Evolutionary conservation across 2,113 vertebrate genomes (phyloP), one percentile per base, ranked within the genome.

Genomic region (Ptychochromis oligacanthus): DNA sequence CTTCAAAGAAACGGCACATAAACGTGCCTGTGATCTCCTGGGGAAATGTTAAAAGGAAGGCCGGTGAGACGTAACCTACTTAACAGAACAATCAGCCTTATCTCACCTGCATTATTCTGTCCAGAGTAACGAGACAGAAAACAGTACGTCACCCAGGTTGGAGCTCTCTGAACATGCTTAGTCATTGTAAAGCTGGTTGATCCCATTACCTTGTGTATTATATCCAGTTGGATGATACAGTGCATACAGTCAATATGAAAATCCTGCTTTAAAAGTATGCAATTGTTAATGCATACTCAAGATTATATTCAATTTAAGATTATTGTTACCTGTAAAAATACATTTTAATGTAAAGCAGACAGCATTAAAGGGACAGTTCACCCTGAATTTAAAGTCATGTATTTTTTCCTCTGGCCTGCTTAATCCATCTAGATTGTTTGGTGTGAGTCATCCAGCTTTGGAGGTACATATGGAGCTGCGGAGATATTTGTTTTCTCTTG

Each of bases 101-200:
- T 74, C 22, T 79, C 64, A 81, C 20, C 62, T 67, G 60, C 38
- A 62, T 81, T 61, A 24, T 79, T 74, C 60, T 72, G 62, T 72
- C 17, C 60, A 2, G 46, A 2, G 26, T 77, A 58, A 79, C 6
- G 1, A 59, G 64, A 34, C 79, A 49, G 17, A 72, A 43, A 49
- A 52, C 26, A 81, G 78, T 46, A 24, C 61, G 24, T 58, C 54
- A 70, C 34, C 55, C 28, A 1, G 43, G 57, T 31, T 54, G 11
- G 28, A 28, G 43, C 26, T 34, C 28, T 38, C 28, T 28, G 40
- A 60, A 43, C 0, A 26, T 72, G 67, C 81, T 78, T 46, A 57
- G 59, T 81, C 81, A 84, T 49, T 9, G 6, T 59, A 49, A 60
- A 67, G 26, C 24, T 43, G 72, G 64, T 43, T 75, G 49, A 72